These are phyloP conservation scores for Callospermophilus lateralis DNA, from an alignment of 2,113 vertebrate genomes.

Conservation along the genomic window DNA sequence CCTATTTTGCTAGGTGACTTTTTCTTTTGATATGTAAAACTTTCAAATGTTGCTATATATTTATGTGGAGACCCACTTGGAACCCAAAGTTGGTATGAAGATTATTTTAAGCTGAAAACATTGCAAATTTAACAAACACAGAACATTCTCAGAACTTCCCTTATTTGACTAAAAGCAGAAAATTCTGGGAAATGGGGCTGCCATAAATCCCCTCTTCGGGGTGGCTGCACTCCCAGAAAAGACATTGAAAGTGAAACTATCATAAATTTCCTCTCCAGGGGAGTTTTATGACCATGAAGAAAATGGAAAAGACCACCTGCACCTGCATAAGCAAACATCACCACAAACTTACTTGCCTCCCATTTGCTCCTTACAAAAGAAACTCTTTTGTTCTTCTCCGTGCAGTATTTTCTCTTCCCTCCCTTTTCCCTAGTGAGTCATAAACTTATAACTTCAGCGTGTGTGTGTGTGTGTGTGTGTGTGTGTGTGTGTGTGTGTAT, in stretches of 20 bases:
- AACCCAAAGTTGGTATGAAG: not conserved
- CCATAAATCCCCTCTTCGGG: not conserved
- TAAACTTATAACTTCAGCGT: not conserved
- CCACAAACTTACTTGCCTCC: not conserved
- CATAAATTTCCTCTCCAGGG: not conserved
- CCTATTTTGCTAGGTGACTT: not conserved
- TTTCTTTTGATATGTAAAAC: not conserved
- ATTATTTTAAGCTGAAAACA: conserved; percentile 27
- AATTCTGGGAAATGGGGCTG: conserved; percentile 6
- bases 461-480: not conserved
- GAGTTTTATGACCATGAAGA: not conserved
- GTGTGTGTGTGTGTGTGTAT: too few relatives aligned
- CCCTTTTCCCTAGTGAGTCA: not conserved
- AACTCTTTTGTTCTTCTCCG: not conserved
- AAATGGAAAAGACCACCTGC: not conserved
- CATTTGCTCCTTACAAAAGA: not conserved
- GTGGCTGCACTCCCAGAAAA: not conserved
- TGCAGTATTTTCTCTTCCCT: not conserved
- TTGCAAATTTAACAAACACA: not conserved
- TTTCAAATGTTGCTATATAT: not conserved
- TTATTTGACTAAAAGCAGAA: not conserved
- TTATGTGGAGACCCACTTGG: not conserved
- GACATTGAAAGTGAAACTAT: not conserved
- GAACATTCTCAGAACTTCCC: not conserved
- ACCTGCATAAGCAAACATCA: not conserved